These are phyloP conservation scores for Trilocha varians DNA, from an alignment of 2,888 invertebrate species.

Conservation along the genomic window DNA sequence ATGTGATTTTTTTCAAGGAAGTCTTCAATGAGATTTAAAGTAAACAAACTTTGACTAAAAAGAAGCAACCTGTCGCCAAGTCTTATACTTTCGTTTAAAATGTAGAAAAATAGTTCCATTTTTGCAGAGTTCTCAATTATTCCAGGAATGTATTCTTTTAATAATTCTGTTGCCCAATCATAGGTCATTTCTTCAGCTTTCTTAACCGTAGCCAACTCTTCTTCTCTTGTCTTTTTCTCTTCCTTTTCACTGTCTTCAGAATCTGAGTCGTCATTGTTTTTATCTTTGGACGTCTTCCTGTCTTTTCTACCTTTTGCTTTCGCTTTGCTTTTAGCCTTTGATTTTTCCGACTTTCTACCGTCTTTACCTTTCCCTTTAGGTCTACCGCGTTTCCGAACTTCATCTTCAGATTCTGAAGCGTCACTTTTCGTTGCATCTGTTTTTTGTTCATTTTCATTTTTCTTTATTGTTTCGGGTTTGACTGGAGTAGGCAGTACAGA, in stretches of 20 bases:
- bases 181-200: constrained; percentile 89
- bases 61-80: constrained; percentile 92
- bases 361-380: constrained; percentile 42
- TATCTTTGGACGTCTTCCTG: constrained; percentile 58
- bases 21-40: constrained; percentile 95
- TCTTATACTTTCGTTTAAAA: constrained; percentile 89
- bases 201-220: constrained; percentile 70
- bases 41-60: constrained; percentile 97
- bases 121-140: constrained; percentile 94
- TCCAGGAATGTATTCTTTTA: constrained; percentile 91
- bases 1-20: constrained; percentile 84
- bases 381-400: constrained; percentile 40
- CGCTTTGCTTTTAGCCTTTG: constrained; percentile 45
- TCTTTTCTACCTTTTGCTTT: constrained; percentile 62
- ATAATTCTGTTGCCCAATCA: constrained; percentile 88
- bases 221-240: constrained; percentile 74
- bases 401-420: constrained; percentile 47
- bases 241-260: constrained; percentile 73
- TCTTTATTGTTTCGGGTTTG: constrained; percentile 21
- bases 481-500: constrained; percentile 21
- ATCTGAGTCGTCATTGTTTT: constrained; percentile 69
- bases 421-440: constrained; percentile 32
- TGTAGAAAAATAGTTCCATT: constrained; percentile 93
- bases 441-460: constrained; percentile 29
- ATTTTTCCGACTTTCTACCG: constrained; percentile 43